Base-by-base conservation (phyloP, 2,113 vertebrate species). In the Solea senegalensis region DNA sequence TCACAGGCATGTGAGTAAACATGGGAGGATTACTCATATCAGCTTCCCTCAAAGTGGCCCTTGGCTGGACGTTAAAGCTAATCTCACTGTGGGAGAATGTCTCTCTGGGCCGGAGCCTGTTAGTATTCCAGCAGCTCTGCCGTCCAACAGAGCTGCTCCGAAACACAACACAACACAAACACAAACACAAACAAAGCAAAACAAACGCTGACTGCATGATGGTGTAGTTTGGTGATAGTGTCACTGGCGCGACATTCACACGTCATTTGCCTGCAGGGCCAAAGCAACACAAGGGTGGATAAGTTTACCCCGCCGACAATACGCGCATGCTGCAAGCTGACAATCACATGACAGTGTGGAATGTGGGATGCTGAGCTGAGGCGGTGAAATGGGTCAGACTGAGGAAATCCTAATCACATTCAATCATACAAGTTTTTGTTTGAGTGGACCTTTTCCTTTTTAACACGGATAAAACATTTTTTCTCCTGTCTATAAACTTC, bases 11-110 rank as follows among this genome's bases (percentile, higher is more conserved):
- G 78, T 64, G 52, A 83, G 86, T 86, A 89, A 91, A 91, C 86
- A 88, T 46, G 40, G 21, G 34, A 72, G 68, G 86, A 90, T 90
- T 89, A 91, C 79, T 84, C 79, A 76, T 86, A 89, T 92, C 88
- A 78, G 73, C 74, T 91, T 91, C 85, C 89, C 76, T 80, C 77
- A 86, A 82, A 85, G 80, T 80, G 76, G 50, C 49, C 7, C 82
- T 85, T 78, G 86, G 88, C 80, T 72, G 82, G 78, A 81, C 71
- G 64, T 71, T 80, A 55, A 48, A 34, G 84, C 84, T 89, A 83
- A 84, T 86, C 87, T 88, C 74, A 49, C 77, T 55, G 60, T 76
- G 60, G 27, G 76, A 60, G 78, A 83, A 72, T 16, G 69, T 72
- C 60, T 78, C 60, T 56, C 59, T 63, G 67, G 57, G 26, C 49